Percentiles rank a stretch among this genome's conserved stretches.
Evolutionary conservation across 2,888 invertebrate species (phyloP).

Genomic region (Drosophila crucigera): DNA sequence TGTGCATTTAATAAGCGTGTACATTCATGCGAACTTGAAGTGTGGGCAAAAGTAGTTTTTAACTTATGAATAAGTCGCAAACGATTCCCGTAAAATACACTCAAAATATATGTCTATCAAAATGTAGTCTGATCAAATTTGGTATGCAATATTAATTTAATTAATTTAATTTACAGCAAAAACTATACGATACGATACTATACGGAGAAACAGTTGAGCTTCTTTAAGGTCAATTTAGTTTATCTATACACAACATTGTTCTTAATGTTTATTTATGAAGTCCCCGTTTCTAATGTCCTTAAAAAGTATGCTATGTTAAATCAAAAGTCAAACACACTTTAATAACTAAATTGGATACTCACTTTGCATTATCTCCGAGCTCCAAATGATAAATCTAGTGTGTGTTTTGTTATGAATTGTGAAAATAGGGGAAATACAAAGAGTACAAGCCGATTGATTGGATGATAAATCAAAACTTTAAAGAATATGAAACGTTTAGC

Average conservation of each 20-base stretch:
- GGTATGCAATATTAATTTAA: not conserved
- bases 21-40: slow-evolving; percentile 5
- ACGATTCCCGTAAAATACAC: not conserved
- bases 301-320: slow-evolving; percentile 24
- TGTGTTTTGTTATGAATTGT: not conserved
- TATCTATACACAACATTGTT: not conserved
- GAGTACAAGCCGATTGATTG: slow-evolving; percentile 7
- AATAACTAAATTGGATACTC: not conserved
- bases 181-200: too few relatives aligned
- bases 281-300: not conserved
- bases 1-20: slow-evolving; percentile 21
- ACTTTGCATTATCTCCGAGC: not conserved
- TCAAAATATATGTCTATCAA: not conserved
- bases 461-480: slow-evolving; percentile 19
- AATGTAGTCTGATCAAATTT: not conserved
- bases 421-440: not conserved
- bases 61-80: slow-evolving; percentile 1
- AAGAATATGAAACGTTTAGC: not conserved
- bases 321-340: not conserved
- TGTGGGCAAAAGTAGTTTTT: not conserved
- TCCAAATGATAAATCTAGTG: not conserved
- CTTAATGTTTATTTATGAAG: not conserved
- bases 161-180: too few relatives aligned
- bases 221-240: too few relatives aligned
- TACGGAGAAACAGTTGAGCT: too few relatives aligned